A percentile compares a stretch with the other conserved stretches of the same genome.
Conservation (phyloP, 2,113 vertebrate species). For the Oryzias javanicus region DNA sequence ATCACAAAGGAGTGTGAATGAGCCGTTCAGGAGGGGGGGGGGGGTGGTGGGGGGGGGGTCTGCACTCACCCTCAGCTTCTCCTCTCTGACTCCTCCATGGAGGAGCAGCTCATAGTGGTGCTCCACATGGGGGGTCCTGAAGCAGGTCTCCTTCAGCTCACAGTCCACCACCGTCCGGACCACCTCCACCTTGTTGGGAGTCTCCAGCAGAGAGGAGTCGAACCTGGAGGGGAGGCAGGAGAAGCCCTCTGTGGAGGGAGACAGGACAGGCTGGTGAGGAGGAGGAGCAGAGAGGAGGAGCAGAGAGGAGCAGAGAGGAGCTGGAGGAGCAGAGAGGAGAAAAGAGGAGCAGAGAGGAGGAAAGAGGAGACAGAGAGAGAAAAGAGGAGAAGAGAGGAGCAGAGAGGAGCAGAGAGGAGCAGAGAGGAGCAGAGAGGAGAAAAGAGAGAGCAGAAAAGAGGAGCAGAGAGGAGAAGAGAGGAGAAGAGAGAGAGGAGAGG, state of each 20-base stretch:
- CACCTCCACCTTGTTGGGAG: constrained; percentile 65
- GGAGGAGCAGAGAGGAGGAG: no score
- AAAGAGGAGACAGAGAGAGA: no score
- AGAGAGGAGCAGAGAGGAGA: no score
- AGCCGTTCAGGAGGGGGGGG: constrained; percentile 2
- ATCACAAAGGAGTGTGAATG: constrained; percentile 47
- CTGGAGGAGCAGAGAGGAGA: no score
- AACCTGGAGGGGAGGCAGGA: constrained; percentile 78
- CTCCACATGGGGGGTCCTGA: constrained; percentile 68
- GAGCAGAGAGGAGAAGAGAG: constrained; percentile 73
- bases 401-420: no score
- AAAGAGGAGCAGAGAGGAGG: no score
- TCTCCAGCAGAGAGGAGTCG: constrained; percentile 72
- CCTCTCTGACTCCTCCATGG: constrained; percentile 63
- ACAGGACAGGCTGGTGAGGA: not conserved
- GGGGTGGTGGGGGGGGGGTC: not conserved
- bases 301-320: no score
- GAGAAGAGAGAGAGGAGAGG: constrained; percentile 43
- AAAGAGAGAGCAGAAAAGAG: no score
- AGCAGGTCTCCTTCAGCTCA: constrained; percentile 74
- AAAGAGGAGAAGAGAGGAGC: no score
- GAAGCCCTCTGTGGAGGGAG: constrained; percentile 67
- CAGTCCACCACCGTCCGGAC: constrained; percentile 68
- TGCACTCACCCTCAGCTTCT: constrained; percentile 70
- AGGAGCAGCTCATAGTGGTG: constrained; percentile 71